Conservation (phyloP, 2,113 vertebrate species). For the Callospermophilus lateralis region DNA sequence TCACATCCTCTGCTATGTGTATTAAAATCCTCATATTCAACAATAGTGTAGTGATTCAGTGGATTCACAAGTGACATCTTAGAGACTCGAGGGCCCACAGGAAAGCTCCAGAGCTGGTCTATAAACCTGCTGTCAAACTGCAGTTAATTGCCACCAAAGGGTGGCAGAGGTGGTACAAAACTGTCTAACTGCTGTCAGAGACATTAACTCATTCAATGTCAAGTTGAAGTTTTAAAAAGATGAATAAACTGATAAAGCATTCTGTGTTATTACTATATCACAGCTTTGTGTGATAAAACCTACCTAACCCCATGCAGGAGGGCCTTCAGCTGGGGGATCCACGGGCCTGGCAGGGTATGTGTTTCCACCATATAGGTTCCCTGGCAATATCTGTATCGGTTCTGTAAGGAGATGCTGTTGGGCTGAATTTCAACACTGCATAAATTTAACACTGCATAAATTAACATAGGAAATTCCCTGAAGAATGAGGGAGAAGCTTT, state of each 20-base stretch:
- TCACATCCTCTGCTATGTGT: not conserved
- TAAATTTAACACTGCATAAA: constrained; percentile 77
- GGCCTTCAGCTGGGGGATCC: not conserved
- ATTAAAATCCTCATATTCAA: not conserved
- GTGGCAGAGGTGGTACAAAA: constrained; percentile 33
- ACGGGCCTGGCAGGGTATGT: constrained; percentile 28
- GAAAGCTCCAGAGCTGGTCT: not conserved
- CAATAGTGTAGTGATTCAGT: not conserved
- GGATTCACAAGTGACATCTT: not conserved
- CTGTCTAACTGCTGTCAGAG: not conserved
- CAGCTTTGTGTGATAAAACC: not conserved
- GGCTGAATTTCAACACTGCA: constrained; percentile 81
- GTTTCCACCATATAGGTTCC: constrained; percentile 5
- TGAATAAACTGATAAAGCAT: not conserved
- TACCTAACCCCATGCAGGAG: not conserved
- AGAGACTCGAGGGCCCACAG: not conserved
- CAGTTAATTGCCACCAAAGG: not conserved
- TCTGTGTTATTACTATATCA: not conserved
- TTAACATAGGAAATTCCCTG: constrained; percentile 81
- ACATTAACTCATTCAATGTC: constrained; percentile 14
- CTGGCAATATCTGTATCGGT: not conserved
- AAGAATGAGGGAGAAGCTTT: constrained; percentile 70
- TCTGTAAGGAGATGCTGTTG: constrained; percentile 61
- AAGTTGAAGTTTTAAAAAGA: not conserved
- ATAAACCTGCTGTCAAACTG: not conserved